Percentiles rank a stretch among this genome's conserved stretches.
These are phyloP conservation scores for Trichomycterus rosablanca DNA, from an alignment of 2,113 vertebrate genomes.

Conservation along the genomic window DNA sequence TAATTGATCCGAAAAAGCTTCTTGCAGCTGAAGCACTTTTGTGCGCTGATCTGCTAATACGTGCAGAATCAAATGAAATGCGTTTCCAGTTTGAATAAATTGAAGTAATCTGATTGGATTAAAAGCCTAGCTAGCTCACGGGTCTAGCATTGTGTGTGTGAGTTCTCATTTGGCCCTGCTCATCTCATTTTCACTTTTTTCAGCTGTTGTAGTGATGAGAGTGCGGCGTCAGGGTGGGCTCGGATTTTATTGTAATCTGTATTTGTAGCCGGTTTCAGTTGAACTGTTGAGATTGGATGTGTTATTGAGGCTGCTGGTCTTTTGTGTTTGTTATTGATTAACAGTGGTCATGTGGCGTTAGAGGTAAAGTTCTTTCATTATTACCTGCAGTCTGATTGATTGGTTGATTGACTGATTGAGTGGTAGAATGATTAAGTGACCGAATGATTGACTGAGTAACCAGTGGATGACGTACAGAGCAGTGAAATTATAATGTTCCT, in stretches of 20 bases:
- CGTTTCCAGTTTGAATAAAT: slow-evolving; percentile 25
- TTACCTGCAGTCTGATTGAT: too few relatives aligned
- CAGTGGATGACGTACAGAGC: too few relatives aligned
- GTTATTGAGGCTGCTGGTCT: too few relatives aligned
- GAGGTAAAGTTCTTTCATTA: too few relatives aligned
- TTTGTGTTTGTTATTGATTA: too few relatives aligned
- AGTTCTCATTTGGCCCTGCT: background rate
- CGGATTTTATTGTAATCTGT: background rate
- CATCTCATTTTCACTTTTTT: background rate
- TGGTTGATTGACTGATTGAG: too few relatives aligned
- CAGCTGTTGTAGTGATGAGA: background rate
- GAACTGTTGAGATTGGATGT: too few relatives aligned
- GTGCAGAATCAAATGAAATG: slow-evolving; percentile 21
- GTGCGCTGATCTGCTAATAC: slow-evolving; percentile 32
- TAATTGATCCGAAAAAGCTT: slow-evolving; percentile 33
- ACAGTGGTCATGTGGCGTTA: too few relatives aligned
- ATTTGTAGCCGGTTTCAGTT: too few relatives aligned
- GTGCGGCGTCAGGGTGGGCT: background rate
- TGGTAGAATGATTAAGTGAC: too few relatives aligned
- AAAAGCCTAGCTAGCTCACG: slow-evolving; percentile 57
- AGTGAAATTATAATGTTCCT: too few relatives aligned
- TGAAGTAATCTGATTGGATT: slow-evolving; percentile 62
- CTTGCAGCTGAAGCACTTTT: slow-evolving; percentile 29
- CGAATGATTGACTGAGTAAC: too few relatives aligned
- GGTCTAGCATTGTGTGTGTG: slow-evolving; percentile 26